A percentile compares a stretch with the other conserved stretches of the same genome.
These are phyloP conservation scores for Polyommatus iphigenia DNA, from an alignment of 2,888 invertebrate species.

Conservation along the genomic window DNA sequence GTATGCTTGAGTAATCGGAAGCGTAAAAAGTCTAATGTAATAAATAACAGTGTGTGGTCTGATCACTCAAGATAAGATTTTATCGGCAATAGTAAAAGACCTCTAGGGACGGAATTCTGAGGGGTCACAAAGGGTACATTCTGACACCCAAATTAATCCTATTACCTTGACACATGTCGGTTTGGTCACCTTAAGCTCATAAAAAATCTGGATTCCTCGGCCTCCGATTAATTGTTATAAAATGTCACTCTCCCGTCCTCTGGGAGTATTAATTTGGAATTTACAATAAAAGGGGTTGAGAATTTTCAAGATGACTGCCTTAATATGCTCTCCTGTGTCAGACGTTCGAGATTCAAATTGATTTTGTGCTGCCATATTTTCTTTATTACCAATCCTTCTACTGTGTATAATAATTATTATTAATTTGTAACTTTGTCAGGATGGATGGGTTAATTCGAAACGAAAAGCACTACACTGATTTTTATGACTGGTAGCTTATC, in stretches of 20 bases:
- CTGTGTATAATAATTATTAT: not conserved
- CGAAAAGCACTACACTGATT: too few relatives aligned
- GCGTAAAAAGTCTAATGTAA: slow-evolving; percentile 11
- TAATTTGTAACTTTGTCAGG: too few relatives aligned
- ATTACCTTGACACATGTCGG: slow-evolving; percentile 59
- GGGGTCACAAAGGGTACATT: slow-evolving; percentile 49
- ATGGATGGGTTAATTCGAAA: too few relatives aligned
- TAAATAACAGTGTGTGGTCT: slow-evolving; percentile 52
- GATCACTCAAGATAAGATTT: slow-evolving; percentile 52
- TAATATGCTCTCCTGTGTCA: not conserved
- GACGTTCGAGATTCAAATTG: not conserved
- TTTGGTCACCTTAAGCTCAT: slow-evolving; percentile 43
- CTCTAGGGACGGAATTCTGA: slow-evolving; percentile 48
- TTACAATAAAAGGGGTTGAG: slow-evolving; percentile 41
- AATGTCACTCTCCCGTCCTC: slow-evolving; percentile 16
- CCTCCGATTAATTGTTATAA: slow-evolving; percentile 16
- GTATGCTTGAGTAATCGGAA: slow-evolving; percentile 22
- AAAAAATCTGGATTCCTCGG: not conserved
- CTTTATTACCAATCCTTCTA: slow-evolving; percentile 34
- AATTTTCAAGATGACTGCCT: slow-evolving; percentile 44
- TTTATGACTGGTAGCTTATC: too few relatives aligned
- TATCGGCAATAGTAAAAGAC: slow-evolving; percentile 47
- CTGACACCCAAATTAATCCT: slow-evolving; percentile 59
- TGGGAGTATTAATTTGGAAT: slow-evolving; percentile 29
- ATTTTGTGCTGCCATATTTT: not conserved